Percentiles rank a stretch among this genome's conserved stretches.
Conservation (phyloP, 2,113 vertebrate genomes). For the Tachysurus vachellii region DNA sequence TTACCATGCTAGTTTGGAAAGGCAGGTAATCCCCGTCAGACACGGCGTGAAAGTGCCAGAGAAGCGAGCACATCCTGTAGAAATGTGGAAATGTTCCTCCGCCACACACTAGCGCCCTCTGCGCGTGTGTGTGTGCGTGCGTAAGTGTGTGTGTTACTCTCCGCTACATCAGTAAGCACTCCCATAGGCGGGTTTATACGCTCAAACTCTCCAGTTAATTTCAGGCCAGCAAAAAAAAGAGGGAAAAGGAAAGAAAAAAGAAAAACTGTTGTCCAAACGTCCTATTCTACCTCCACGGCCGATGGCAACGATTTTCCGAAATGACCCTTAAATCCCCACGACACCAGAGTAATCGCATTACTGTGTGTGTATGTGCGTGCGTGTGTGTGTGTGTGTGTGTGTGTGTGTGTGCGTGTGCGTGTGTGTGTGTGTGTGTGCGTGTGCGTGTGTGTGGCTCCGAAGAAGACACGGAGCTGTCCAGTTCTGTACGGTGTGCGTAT, state of each 20-base stretch:
- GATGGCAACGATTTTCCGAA: slow-evolving; percentile 29
- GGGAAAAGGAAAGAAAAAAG: neutral
- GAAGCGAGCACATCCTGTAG: slow-evolving; percentile 19
- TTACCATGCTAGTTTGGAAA: slow-evolving; percentile 26
- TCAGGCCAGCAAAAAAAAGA: neutral
- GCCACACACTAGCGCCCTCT: slow-evolving; percentile 28
- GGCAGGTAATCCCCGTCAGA: slow-evolving; percentile 43
- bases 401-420: no score
- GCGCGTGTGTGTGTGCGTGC: neutral
- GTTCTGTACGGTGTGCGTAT: no score
- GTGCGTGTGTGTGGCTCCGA: no score
- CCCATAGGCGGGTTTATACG: neutral
- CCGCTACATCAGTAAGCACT: neutral
- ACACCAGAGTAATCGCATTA: slow-evolving; percentile 56
- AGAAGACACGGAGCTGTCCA: no score
- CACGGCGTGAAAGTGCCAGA: slow-evolving; percentile 20
- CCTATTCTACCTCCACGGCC: slow-evolving; percentile 13
- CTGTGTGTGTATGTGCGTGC: neutral
- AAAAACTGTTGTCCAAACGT: neutral
- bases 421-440: no score
- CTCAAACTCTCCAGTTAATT: neutral
- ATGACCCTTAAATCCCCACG: slow-evolving; percentile 38
- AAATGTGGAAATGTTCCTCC: neutral
- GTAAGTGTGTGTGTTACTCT: neutral
- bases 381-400: no score